These are phyloP conservation scores for Lepidochrysops patricia DNA, from an alignment of 2,888 invertebrate genomes.

Conservation along the genomic window DNA sequence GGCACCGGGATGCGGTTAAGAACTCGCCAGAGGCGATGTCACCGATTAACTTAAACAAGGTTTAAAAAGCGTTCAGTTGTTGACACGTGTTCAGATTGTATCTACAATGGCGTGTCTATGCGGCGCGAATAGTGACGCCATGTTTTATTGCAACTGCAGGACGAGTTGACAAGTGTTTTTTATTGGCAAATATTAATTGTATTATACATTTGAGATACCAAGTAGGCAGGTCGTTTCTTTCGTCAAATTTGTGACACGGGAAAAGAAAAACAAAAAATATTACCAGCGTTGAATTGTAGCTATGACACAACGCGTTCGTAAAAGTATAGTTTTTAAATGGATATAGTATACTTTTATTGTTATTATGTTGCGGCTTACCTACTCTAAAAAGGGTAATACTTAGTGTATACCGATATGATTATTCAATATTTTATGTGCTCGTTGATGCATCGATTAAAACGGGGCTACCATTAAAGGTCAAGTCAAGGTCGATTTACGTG, in stretches of 20 bases:
- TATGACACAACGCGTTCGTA: too few relatives aligned
- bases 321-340: too few relatives aligned
- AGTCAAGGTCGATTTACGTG: neutral
- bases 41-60: conserved; percentile 15
- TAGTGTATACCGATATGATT: neutral
- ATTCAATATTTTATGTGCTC: neutral
- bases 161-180: neutral
- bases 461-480: neutral
- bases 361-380: neutral
- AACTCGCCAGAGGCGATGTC: conserved; percentile 14
- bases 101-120: conserved; percentile 15
- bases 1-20: neutral
- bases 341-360: too few relatives aligned
- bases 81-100: conserved; percentile 22
- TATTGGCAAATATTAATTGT: neutral
- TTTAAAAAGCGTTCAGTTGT: conserved; percentile 22
- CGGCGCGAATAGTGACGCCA: conserved; percentile 2
- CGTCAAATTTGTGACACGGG: too few relatives aligned
- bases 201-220: neutral
- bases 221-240: neutral
- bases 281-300: too few relatives aligned
- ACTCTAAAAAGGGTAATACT: too few relatives aligned
- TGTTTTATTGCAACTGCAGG: neutral
- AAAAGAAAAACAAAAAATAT: too few relatives aligned
- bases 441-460: neutral